phyloP scores from a whole-genome alignment of 2,113 vertebrate genomes.

The Psilopsiagon aurifrons region DNA sequence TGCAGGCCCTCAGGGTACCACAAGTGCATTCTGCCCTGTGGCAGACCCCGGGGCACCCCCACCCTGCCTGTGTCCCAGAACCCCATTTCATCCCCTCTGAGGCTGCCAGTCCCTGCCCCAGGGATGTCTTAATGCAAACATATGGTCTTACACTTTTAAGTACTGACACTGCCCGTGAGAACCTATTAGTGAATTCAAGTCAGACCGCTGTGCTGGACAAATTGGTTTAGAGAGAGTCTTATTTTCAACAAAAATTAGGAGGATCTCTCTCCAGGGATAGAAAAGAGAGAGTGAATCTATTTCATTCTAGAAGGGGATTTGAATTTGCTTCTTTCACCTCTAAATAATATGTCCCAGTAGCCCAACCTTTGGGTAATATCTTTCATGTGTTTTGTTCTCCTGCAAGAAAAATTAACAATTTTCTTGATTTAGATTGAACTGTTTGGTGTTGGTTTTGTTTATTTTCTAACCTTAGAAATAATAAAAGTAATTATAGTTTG shows the following conservation, averaged over 20 bases:
- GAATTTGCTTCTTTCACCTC: neutral
- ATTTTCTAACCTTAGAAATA: neutral
- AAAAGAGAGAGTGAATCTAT: neutral
- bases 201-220: neutral
- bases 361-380: neutral
- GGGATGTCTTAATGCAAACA: neutral
- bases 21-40: neutral
- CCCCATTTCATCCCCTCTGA: neutral
- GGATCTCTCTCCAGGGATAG: neutral
- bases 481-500: neutral
- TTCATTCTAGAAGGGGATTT: neutral
- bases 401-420: neutral
- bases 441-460: neutral
- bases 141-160: fast-evolving
- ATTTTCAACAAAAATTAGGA: neutral
- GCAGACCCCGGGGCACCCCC: fast-evolving
- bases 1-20: neutral
- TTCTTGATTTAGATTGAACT: neutral
- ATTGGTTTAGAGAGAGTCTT: neutral
- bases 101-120: neutral
- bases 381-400: neutral
- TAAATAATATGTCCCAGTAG: neutral
- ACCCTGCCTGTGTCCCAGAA: neutral
- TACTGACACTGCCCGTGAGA: neutral
- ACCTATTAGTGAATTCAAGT: neutral